Evolutionary conservation across 2,113 vertebrate species (phyloP), one percentile per base, ranked within the genome.

Genomic region (Hippocampus abdominalis): DNA sequence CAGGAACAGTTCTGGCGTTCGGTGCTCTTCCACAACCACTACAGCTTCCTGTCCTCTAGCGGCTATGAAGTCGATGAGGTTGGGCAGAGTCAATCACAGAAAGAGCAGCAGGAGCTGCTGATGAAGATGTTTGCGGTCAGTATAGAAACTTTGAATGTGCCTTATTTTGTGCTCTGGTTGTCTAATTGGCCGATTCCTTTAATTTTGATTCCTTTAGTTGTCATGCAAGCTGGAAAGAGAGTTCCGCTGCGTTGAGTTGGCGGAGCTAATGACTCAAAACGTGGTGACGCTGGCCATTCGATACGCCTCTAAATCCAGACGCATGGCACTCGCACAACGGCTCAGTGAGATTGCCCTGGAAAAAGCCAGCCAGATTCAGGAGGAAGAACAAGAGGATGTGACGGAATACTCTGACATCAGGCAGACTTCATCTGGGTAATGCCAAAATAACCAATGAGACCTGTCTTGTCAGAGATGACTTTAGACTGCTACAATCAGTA

Each of bases 51-150:
- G 80, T 92, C 94, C 1, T 88, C 92, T 81, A 94, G 91, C 53
- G 95, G 94, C 69, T 98, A 96, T 13, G 94, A 96, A 81, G 75
- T 92, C 1, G 93, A 96, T 72, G 94, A 95, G 81, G 93, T 78
- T 1, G 84, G 67, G 27, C 94, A 90, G 92, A 92, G 42, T 57
- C 92, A 85, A 69, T 89, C 92, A 2, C 80, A 94, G 81, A 98
- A 94, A 80, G 94, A 97, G 64, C 96, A 98, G 75, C 96, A 99
- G 79, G 95, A 96, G 76, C 91, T 98, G 64, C 72, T 99, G 66
- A 96, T 99, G 94, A 99, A 98, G 89, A 94, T 99, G 93, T 95
- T 99, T 84, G 97, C 97, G 0, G 97, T 99, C 73, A 96, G 96
- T 94, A 36, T 15, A 21, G 42, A 27, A 12, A 7, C 15, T 15